phyloP scores from a whole-genome alignment of 2,888 invertebrate genomes.

The Plagodis dolabraria region DNA sequence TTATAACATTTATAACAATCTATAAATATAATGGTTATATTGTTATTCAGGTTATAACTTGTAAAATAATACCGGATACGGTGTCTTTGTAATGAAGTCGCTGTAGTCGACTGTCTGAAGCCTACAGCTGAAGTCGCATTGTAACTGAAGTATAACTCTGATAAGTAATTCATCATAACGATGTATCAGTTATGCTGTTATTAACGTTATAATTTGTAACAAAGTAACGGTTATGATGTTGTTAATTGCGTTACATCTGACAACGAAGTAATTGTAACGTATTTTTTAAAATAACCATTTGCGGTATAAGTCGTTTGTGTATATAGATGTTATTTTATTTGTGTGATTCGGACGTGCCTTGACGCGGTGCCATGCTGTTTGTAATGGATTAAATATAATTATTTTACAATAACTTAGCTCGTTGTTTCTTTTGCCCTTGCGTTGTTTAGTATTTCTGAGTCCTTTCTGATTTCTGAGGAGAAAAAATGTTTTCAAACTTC shows the following conservation, averaged over 20 bases:
- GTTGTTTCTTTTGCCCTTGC: slow-evolving; percentile 23
- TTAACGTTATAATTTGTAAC: slow-evolving; percentile 25
- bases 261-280: slow-evolving; percentile 29
- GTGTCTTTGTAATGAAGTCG: too few species aligned
- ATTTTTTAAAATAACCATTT: neutral
- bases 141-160: too few species aligned
- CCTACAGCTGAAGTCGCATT: too few species aligned
- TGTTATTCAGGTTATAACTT: slow-evolving; percentile 4
- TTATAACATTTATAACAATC: too few species aligned
- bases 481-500: too few species aligned
- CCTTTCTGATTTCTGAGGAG: too few species aligned
- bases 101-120: too few species aligned
- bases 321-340: slow-evolving; percentile 49
- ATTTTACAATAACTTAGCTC: slow-evolving; percentile 40
- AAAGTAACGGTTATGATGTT: slow-evolving; percentile 23
- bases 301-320: slow-evolving; percentile 31
- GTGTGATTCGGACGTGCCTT: slow-evolving; percentile 71
- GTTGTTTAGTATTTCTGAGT: neutral
- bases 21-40: neutral
- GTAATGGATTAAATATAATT: slow-evolving; percentile 61
- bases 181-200: too few species aligned
- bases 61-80: too few species aligned
- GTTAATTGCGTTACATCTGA: slow-evolving; percentile 13
- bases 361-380: slow-evolving; percentile 74
- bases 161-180: too few species aligned